Conservation (phyloP, 2,888 invertebrate species). For the Hedychridium roseum region DNA sequence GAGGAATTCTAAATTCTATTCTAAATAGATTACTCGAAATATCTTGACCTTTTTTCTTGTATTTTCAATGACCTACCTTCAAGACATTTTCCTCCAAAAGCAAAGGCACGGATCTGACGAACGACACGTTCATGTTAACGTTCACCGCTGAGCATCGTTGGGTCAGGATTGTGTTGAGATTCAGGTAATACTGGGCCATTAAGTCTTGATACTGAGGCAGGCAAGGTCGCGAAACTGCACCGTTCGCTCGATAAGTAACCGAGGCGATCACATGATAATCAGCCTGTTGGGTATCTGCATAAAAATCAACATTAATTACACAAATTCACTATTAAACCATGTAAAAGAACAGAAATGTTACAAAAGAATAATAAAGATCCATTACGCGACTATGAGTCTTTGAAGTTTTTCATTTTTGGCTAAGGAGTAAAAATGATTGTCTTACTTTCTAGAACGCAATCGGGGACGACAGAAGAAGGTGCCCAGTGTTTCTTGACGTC, state of each 20-base stretch:
- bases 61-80: conserved; percentile 61
- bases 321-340: conserved; percentile 6
- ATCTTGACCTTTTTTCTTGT: no score
- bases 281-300: conserved; percentile 88
- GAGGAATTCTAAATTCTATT: not conserved
- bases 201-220: conserved; percentile 86
- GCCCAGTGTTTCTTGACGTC: conserved; percentile 84
- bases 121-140: conserved; percentile 92
- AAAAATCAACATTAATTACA: conserved; percentile 1
- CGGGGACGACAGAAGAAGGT: conserved; percentile 89
- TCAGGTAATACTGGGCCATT: conserved; percentile 80
- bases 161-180: conserved; percentile 83
- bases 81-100: conserved; percentile 87
- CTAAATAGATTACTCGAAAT: no score
- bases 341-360: no score
- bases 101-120: conserved; percentile 82
- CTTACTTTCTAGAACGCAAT: conserved; percentile 91
- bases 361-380: not conserved
- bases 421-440: conserved; percentile 21
- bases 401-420: conserved; percentile 1
- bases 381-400: conserved; percentile 2
- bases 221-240: conserved; percentile 86
- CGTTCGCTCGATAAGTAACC: conserved; percentile 87
- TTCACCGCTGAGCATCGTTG: conserved; percentile 94
- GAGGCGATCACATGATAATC: conserved; percentile 89